Base-by-base conservation (phyloP, 2,113 vertebrate species). In the Chloroceryle aenea region DNA sequence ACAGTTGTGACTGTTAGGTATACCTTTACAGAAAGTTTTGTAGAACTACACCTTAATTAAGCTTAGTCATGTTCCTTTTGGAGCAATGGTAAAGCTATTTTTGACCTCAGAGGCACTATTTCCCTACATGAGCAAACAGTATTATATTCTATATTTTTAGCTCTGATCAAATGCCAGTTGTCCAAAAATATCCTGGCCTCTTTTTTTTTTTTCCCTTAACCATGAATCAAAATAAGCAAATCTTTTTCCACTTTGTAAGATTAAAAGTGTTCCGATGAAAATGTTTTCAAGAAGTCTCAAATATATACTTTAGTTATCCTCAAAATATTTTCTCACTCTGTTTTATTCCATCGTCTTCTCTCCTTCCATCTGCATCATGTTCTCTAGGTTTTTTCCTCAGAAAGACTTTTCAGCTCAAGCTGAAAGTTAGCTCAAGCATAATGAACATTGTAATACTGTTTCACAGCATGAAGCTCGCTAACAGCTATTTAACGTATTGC, bases 1-100 rank as follows among this genome's bases (percentile, higher is more conserved):
- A 32, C 0, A 3, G 16, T 82, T 93, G 48, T 45, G 26, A 71
- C 23, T 74, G 29, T 79, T 83, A 63, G 17, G 62, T 71, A 76
- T 21, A 76, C 26, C 45, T 91, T 87, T 53, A 53, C 50, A 73
- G 90, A 75, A 59, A 34, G 4, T 71, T 87, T 87, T 73, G 18
- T 75, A 27, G 42, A 77, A 62, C 80, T 88, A 10, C 27, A 64
- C 32, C 23, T 73, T 95, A 79, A 82, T 85, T 95, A 80, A 91
- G 58, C 45, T 94, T 92, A 69, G 71, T 93, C 63, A 59, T 84
- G 40, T 91, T 91, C 34, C 87, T 91, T 85, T 85, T 93, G 26
- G 53, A 96, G 69, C 30, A 85, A 55, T 61, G 29, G 45, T 84
- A 94, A 94, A 83, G n/a, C 47, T 91, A 56, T 75, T 83, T 93